Evolutionary conservation across 2,888 invertebrate genomes (phyloP).

Genomic region (Plagodis dolabraria): DNA sequence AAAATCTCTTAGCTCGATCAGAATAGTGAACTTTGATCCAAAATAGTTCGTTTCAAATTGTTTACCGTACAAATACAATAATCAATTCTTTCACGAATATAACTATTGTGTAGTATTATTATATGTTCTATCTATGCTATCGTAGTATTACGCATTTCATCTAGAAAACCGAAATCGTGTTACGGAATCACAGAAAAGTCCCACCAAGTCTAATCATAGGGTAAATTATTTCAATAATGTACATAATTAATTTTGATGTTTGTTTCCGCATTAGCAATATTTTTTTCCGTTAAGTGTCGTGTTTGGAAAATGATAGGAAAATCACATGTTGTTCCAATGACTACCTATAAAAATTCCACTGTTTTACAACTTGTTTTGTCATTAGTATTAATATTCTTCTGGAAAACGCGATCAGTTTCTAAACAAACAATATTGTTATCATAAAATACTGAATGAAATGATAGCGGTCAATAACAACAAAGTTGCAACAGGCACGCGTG

Average conservation of each 20-base stretch:
- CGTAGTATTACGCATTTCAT: not conserved
- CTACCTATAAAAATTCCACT: conserved; percentile 6
- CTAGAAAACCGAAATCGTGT: not conserved
- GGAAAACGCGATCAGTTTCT: conserved; percentile 4
- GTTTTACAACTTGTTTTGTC: conserved; percentile 8
- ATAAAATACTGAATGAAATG: not conserved
- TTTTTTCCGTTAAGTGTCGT: conserved; percentile 10
- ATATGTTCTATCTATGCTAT: too few relatives aligned
- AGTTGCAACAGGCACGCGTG: not conserved
- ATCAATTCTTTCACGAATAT: not conserved
- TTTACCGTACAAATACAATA: too few relatives aligned
- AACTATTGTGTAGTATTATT: too few relatives aligned
- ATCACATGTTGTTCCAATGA: conserved; percentile 13
- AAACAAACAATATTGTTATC: conserved; percentile 2
- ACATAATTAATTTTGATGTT: conserved; percentile 16
- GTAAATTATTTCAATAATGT: conserved; percentile 17
- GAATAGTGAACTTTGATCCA: too few relatives aligned
- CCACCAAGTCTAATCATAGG: not conserved
- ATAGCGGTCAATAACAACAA: conserved; percentile 1
- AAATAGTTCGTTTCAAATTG: too few relatives aligned
- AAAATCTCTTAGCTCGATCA: too few relatives aligned
- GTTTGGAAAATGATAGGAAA: conserved; percentile 25
- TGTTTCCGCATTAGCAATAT: conserved; percentile 9
- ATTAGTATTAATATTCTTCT: conserved; percentile 4
- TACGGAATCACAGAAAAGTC: not conserved